A percentile compares a stretch with the other conserved stretches of the same genome.
Conservation (phyloP, 1,140 invertebrate species). For the Hyphantria cunea region DNA sequence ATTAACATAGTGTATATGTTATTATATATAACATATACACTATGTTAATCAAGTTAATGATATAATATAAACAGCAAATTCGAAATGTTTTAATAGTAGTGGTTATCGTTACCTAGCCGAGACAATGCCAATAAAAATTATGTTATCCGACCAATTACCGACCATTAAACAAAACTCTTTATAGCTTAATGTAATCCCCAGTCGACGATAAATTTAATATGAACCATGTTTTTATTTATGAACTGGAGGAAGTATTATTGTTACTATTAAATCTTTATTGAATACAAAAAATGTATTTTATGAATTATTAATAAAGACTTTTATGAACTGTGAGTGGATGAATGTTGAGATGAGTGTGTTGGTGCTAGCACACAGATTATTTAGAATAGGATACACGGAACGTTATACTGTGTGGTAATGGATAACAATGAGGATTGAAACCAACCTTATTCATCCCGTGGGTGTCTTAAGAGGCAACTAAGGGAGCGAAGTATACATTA, state of each 20-base stretch:
- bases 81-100: slow-evolving; percentile 31
- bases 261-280: slow-evolving; percentile 23
- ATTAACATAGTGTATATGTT: no score
- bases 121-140: slow-evolving; percentile 74
- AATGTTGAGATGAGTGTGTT: neutral
- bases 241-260: slow-evolving; percentile 26
- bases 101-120: slow-evolving; percentile 38
- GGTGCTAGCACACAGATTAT: no score
- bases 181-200: slow-evolving; percentile 57
- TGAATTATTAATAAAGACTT: slow-evolving; percentile 14
- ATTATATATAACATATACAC: no score
- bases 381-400: no score
- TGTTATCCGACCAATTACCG: slow-evolving; percentile 68
- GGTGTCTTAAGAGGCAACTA: no score
- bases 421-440: no score
- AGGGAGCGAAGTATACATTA: no score
- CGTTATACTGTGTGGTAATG: no score
- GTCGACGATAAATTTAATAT: slow-evolving; percentile 39
- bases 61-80: no score
- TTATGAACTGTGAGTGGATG: slow-evolving; percentile 8
- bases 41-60: no score
- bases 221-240: slow-evolving; percentile 36
- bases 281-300: slow-evolving; percentile 18
- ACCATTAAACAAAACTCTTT: slow-evolving; percentile 66
- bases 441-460: no score